A percentile compares a stretch with the other conserved stretches of the same genome.
Conservation (phyloP, 2,888 invertebrate species). For the Rosalia funebris region DNA sequence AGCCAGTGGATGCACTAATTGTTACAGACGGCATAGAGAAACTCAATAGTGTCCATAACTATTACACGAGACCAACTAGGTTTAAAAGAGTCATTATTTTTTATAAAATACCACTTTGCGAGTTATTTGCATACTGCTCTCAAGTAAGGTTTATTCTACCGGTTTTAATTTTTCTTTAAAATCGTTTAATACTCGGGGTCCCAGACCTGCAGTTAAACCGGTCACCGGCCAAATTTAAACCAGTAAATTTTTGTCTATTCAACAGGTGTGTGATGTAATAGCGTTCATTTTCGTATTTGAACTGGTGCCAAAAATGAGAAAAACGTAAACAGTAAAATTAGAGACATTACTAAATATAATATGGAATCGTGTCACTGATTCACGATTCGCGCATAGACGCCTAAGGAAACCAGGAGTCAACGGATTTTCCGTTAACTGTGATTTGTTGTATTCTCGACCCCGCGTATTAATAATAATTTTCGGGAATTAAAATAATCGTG, state of each 20-base stretch:
- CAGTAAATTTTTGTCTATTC: slow-evolving; percentile 1
- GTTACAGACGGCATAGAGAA: no score
- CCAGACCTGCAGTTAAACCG: background rate
- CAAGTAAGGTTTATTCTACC: no score
- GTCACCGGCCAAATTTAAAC: background rate
- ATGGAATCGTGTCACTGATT: background rate
- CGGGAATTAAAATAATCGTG: no score
- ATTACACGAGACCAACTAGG: no score
- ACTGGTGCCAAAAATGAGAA: slow-evolving; percentile 11
- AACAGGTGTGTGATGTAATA: slow-evolving; percentile 25
- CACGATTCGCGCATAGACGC: background rate
- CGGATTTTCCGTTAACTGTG: slow-evolving; percentile 7
- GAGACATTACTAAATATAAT: slow-evolving; percentile 11
- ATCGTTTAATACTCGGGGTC: background rate
- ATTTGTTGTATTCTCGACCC: background rate
- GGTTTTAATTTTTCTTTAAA: no score
- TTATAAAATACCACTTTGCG: no score
- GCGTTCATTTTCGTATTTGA: slow-evolving; percentile 9
- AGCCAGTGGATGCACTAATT: no score
- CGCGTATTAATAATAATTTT: no score
- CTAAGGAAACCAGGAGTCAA: background rate
- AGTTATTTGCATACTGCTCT: no score
- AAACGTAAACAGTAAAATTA: slow-evolving; percentile 25
- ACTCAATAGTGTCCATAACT: no score
- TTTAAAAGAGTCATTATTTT: no score